Evolutionary conservation across 2,113 vertebrate species (phyloP).

Genomic region (Nerophis ophidion): DNA sequence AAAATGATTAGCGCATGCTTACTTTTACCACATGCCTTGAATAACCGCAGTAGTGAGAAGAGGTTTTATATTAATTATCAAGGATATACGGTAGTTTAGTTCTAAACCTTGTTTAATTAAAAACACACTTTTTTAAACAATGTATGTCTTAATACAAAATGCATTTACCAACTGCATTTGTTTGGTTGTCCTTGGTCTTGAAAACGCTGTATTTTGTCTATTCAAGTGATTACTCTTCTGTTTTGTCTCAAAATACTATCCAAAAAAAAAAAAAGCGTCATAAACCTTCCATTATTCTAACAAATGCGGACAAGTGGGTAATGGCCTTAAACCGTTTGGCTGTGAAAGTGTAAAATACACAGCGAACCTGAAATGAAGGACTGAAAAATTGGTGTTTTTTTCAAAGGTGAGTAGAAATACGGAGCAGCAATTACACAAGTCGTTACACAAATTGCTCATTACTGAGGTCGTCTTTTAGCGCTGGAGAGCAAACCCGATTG

Average conservation of each 20-base stretch:
- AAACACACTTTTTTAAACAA: too few species aligned
- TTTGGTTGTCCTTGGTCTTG: too few species aligned
- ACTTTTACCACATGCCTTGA: too few species aligned
- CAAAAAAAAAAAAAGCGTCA: constrained; percentile 20
- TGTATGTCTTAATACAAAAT: too few species aligned
- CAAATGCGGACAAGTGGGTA: constrained; percentile 30
- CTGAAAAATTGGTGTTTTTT: constrained; percentile 16
- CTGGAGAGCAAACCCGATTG: constrained; percentile 1
- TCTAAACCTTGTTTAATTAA: too few species aligned
- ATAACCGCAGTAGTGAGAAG: too few species aligned
- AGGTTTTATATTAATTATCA: too few species aligned
- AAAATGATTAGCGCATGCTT: too few species aligned
- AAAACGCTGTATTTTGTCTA: constrained; percentile 3
- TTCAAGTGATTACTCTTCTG: constrained; percentile 35
- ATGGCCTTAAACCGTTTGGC: constrained; percentile 18
- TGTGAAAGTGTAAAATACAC: constrained; percentile 7
- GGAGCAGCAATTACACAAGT: constrained; percentile 8
- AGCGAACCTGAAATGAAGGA: constrained; percentile 12
- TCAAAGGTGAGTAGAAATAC: constrained; percentile 5
- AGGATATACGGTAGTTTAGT: too few species aligned
- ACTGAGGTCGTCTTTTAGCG: constrained; percentile 4
- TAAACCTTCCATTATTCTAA: constrained; percentile 31
- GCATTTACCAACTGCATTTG: too few species aligned
- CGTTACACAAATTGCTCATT: constrained; percentile 2
- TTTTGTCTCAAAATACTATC: constrained; percentile 17